Conservation (phyloP, 2,888 invertebrate genomes). For the Serripes groenlandicus region DNA sequence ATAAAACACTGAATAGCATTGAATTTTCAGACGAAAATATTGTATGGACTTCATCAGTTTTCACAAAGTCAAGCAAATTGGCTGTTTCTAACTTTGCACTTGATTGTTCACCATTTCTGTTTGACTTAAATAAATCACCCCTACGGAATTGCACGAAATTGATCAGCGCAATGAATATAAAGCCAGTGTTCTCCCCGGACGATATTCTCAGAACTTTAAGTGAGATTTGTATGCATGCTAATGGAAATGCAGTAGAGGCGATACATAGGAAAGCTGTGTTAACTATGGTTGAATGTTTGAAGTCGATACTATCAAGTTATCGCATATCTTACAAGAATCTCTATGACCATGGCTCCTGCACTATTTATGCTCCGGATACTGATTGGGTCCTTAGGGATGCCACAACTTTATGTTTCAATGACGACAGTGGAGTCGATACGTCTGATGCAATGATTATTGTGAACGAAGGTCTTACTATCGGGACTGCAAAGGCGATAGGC, state of each 20-base stretch:
- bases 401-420: constrained; percentile 76
- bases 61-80: not conserved
- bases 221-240: not conserved
- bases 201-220: not conserved
- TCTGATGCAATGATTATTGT: constrained; percentile 68
- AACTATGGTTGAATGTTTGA: not conserved
- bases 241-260: not conserved
- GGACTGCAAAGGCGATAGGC: constrained; percentile 31
- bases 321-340: not conserved
- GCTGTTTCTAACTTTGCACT: not conserved
- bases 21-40: not conserved
- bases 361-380: constrained; percentile 69
- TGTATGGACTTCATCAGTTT: not conserved
- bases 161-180: not conserved
- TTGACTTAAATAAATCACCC: constrained; percentile 3
- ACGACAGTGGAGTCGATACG: constrained; percentile 71
- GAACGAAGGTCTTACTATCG: constrained; percentile 49
- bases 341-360: too few relatives aligned
- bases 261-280: not conserved
- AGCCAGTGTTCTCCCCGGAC: not conserved
- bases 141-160: not conserved
- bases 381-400: constrained; percentile 64
- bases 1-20: not conserved
- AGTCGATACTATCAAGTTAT: too few relatives aligned
- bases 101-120: constrained; percentile 19